Evolutionary conservation across 2,797 vertebrate species (phyloP).

Genomic region (Pseudochromis fuscus): DNA sequence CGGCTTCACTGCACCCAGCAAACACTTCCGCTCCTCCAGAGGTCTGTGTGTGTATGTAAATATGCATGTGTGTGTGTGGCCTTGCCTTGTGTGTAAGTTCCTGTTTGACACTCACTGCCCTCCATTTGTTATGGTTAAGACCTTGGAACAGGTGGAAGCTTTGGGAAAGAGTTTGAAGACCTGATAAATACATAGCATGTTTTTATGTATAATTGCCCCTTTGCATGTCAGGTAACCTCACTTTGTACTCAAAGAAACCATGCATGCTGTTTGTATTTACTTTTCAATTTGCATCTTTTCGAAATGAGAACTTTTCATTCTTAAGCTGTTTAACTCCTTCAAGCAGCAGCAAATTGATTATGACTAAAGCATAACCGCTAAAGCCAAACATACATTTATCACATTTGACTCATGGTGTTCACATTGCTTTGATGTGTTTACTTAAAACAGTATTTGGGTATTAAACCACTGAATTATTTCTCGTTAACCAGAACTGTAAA

Average conservation of each 20-base stretch:
- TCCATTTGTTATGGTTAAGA: constrained; percentile 75
- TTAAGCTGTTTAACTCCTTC: constrained; percentile 3
- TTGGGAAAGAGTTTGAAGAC: constrained; percentile 45
- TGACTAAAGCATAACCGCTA: constrained; percentile 6
- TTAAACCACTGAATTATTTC: constrained; percentile 18
- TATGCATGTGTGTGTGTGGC: constrained; percentile 68
- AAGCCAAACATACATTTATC: constrained; percentile 28
- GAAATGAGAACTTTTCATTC: not conserved
- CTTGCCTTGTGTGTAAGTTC: constrained; percentile 64
- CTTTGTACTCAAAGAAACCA: not conserved
- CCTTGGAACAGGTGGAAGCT: constrained; percentile 76
- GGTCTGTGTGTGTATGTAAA: constrained; percentile 83
- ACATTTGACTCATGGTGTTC: constrained; percentile 17
- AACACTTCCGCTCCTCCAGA: constrained; percentile 95
- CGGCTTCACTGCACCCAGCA: constrained; percentile 97
- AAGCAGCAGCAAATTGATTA: constrained; percentile 14
- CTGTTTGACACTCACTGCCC: constrained; percentile 71
- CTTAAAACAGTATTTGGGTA: constrained; percentile 17
- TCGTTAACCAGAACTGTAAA: constrained; percentile 37
- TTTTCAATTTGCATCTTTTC: not conserved
- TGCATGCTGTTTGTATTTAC: not conserved
- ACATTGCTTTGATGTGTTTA: constrained; percentile 13
- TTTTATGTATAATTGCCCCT: not conserved
- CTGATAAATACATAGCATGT: constrained; percentile 25
- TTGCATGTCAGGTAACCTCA: not conserved